Evolutionary conservation across 2,888 invertebrate species (phyloP).

Genomic region (Heliconius ismenius): DNA sequence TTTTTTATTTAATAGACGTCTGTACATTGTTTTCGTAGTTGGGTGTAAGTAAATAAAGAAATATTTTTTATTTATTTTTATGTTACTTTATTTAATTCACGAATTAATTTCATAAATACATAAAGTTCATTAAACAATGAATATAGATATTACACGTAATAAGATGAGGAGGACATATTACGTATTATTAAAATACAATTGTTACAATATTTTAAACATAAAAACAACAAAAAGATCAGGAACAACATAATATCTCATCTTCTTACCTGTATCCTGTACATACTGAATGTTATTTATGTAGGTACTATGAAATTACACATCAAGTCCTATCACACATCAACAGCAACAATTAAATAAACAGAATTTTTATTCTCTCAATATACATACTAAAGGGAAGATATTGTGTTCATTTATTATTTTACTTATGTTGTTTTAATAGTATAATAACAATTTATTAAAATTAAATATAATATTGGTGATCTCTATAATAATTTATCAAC

Average conservation of each 20-base stretch:
- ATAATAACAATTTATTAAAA: neutral
- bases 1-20: constrained; percentile 1
- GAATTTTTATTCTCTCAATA: constrained; percentile 63
- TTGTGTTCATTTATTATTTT: constrained; percentile 60
- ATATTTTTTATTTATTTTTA: neutral
- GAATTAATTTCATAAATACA: constrained; percentile 21
- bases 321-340: constrained; percentile 25
- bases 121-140: constrained; percentile 20
- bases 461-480: neutral
- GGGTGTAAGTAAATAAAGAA: constrained; percentile 7
- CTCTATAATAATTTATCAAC: neutral
- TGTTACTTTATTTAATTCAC: constrained; percentile 18
- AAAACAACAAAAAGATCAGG: neutral
- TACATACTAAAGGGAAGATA: constrained; percentile 76
- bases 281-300: constrained; percentile 2
- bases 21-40: neutral
- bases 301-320: constrained; percentile 24
- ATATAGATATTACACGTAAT: constrained; percentile 10
- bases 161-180: neutral
- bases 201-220: no score
- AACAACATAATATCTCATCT: neutral
- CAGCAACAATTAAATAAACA: constrained; percentile 50
- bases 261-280: constrained; percentile 13
- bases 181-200: neutral
- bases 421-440: constrained; percentile 2